A percentile compares a stretch with the other conserved stretches of the same genome.
Conservation (phyloP, 1,140 invertebrate genomes). For the Drosophila funebris region DNA sequence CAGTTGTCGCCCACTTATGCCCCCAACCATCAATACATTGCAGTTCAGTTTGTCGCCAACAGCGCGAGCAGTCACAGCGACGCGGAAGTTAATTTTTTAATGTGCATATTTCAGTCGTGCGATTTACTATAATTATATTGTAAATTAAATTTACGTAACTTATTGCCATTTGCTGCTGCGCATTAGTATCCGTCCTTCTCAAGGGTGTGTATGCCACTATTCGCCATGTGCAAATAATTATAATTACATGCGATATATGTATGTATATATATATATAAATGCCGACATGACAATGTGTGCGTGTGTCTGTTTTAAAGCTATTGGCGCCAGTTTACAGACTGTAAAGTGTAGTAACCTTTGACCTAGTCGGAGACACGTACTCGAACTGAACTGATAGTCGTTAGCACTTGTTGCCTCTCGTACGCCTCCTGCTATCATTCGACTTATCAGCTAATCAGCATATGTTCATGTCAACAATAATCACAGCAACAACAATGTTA, state of each 20-base stretch:
- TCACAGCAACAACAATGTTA: constrained; percentile 7
- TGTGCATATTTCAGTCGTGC: constrained; percentile 16
- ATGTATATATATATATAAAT: neutral
- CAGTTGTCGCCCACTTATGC: constrained; percentile 15
- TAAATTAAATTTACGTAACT: constrained; percentile 60
- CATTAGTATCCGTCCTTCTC: constrained; percentile 15
- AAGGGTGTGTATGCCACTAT: constrained; percentile 3
- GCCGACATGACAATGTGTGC: neutral
- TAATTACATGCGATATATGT: neutral
- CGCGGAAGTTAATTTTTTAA: constrained; percentile 52
- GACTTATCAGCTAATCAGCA: constrained; percentile 34
- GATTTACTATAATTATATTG: constrained; percentile 31
- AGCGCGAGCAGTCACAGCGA: constrained; percentile 30
- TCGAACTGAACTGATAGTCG: neutral
- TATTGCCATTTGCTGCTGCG: constrained; percentile 22
- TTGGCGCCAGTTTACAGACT: constrained; percentile 14
- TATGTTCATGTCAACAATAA: constrained; percentile 16
- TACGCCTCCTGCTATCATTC: neutral
- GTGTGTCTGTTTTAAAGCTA: neutral
- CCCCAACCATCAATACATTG: constrained; percentile 1
- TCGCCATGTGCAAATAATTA: constrained; percentile 8
- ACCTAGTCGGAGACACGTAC: too few species aligned
- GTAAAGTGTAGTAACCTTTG: neutral
- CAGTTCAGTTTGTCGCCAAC: constrained; percentile 48
- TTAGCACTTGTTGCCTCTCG: neutral